A percentile compares a stretch with the other conserved stretches of the same genome.
Conservation (phyloP, 2,113 vertebrate species). For the Hypanus sabinus region DNA sequence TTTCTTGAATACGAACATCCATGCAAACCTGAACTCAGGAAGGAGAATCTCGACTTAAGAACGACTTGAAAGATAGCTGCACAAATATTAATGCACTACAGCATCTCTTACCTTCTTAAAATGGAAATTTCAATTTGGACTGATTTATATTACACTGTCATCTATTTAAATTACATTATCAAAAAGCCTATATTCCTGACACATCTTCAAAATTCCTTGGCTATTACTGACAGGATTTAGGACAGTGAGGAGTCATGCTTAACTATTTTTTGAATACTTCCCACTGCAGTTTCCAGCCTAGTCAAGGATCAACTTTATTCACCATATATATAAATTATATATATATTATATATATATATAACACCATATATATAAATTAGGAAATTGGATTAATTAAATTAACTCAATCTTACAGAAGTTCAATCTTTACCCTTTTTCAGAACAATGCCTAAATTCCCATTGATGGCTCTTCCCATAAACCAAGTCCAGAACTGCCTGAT, state of each 20-base stretch:
- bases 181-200: neutral
- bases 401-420: no score
- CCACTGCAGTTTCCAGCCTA: no score
- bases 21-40: neutral
- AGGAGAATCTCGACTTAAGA: neutral
- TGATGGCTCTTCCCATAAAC: no score
- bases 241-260: neutral
- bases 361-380: no score
- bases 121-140: neutral
- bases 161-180: neutral
- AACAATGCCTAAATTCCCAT: no score
- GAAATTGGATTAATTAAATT: no score
- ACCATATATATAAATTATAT: no score
- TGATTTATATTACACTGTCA: neutral
- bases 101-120: neutral
- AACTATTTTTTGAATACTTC: no score
- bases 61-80: neutral
- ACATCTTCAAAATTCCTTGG: neutral
- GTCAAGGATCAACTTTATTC: no score
- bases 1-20: neutral
- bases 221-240: neutral
- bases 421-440: no score
- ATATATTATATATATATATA: no score
- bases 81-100: neutral
- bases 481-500: no score